phyloP scores from a whole-genome alignment of 1,140 invertebrate genomes.

The Apis cerana region DNA sequence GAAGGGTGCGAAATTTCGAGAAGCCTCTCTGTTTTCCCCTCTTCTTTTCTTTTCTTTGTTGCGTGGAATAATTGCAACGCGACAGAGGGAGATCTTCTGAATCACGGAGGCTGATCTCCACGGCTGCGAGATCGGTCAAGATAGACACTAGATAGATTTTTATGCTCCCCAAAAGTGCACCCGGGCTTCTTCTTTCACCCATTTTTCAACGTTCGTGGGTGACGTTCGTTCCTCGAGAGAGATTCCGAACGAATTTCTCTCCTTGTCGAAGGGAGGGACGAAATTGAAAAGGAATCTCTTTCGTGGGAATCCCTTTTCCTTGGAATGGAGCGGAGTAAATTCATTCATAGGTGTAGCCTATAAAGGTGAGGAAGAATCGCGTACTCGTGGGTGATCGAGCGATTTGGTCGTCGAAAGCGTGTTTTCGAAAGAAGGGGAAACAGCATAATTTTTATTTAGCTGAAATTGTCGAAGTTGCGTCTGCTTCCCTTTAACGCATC shows the following conservation, averaged over 20 bases:
- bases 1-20: too few species aligned
- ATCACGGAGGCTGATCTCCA: constrained; percentile 35
- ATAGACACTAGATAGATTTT: constrained; percentile 37
- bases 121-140: constrained; percentile 13
- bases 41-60: too few species aligned
- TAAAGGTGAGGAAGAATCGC: background rate
- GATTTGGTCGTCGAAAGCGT: constrained; percentile 3
- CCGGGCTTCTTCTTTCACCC: background rate
- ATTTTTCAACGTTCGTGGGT: constrained; percentile 9
- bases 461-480: constrained; percentile 6
- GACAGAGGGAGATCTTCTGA: too few species aligned
- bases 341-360: constrained; percentile 17
- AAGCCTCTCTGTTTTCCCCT: too few species aligned
- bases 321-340: constrained; percentile 15
- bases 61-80: background rate
- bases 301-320: background rate
- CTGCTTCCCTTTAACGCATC: background rate
- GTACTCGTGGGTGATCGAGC: background rate
- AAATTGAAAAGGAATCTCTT: constrained; percentile 48
- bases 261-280: background rate
- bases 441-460: constrained; percentile 22
- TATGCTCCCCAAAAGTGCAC: constrained; percentile 3
- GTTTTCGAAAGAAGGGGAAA: too few species aligned
- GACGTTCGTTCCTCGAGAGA: background rate
- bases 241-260: background rate